Evolutionary conservation across 2,113 vertebrate species (phyloP), one percentile per base, ranked within the genome.

Genomic region (Bambusicola thoracicus): DNA sequence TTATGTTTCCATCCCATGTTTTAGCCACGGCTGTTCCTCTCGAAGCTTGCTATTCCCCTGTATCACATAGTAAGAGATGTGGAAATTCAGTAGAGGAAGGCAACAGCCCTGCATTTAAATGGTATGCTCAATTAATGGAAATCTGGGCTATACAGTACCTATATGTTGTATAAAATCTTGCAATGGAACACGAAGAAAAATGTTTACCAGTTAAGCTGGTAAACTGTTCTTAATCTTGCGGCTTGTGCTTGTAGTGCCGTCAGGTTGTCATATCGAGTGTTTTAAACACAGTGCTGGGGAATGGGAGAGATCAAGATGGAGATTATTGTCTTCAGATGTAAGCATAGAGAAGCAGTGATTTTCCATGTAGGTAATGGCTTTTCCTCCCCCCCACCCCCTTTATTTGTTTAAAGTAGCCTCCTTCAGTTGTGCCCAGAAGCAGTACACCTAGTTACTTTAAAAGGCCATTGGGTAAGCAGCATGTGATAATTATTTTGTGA

Each of bases 401-500:
- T 20, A 25, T 2, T 6, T 55, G 51, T 41, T 2, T 29, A 53
- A 53, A 20, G 10, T 46, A 41, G 2, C 7, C 48, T 8, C 7
- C 12, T 75, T 78, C 15, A 40, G 6, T 76, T 70, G n/a, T 90
- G 20, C 12, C 30, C 24, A 5, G 70, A 44, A 79, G 56, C 38
- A 67, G 1, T 56, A 8, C n/a, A 30, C 19, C 75, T 76, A 32
- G 3, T 81, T 73, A 58, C 17, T 67, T 70, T 65, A 18, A 41
- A 77, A 80, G 19, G 38, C 34, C 46, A 7, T 46, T 85, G 58
- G 14, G 2, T 75, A 38, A 53, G 73, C 36, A 61, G 11, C 8
- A 8, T 0, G 0, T 46, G 32, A 43, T 48, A 32, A n/a, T 51
- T 27, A 15, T 32, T 69, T 36, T n/a, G n/a, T n/a, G n/a, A n/a